Conservation (phyloP, 2,797 vertebrate species). For the Alca torda region DNA sequence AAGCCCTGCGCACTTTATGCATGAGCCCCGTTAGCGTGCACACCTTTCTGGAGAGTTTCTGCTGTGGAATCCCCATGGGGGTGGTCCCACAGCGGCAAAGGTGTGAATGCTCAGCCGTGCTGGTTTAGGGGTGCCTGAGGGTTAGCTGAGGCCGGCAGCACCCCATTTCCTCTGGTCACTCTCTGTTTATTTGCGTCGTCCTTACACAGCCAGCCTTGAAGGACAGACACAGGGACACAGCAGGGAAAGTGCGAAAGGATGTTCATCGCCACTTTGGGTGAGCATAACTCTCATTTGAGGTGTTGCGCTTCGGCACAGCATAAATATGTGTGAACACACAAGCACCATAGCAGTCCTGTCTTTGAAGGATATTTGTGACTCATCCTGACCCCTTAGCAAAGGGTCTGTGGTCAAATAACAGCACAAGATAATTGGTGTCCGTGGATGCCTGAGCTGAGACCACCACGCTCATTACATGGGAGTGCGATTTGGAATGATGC, state of each 20-base stretch:
- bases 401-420: not conserved
- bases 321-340: not conserved
- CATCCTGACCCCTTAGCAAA: not conserved
- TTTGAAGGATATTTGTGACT: not conserved
- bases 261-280: not conserved
- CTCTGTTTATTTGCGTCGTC: not conserved
- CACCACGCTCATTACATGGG: fast-evolving
- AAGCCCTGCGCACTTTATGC: not conserved
- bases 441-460: not conserved
- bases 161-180: not conserved
- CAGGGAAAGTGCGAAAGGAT: not conserved
- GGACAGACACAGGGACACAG: not conserved
- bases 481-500: not conserved
- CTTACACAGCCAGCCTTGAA: not conserved
- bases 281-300: not conserved
- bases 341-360: not conserved
- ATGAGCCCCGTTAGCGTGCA: fast-evolving
- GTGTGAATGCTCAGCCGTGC: not conserved
- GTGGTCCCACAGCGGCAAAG: not conserved
- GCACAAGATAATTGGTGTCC: not conserved
- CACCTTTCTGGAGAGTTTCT: not conserved
- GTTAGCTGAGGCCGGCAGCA: not conserved
- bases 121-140: not conserved
- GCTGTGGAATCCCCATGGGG: not conserved
- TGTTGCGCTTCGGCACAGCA: not conserved